A percentile compares a stretch with the other conserved stretches of the same genome.
These are phyloP conservation scores for Martes flavigula DNA, from an alignment of 2,797 vertebrate species.

Conservation along the genomic window DNA sequence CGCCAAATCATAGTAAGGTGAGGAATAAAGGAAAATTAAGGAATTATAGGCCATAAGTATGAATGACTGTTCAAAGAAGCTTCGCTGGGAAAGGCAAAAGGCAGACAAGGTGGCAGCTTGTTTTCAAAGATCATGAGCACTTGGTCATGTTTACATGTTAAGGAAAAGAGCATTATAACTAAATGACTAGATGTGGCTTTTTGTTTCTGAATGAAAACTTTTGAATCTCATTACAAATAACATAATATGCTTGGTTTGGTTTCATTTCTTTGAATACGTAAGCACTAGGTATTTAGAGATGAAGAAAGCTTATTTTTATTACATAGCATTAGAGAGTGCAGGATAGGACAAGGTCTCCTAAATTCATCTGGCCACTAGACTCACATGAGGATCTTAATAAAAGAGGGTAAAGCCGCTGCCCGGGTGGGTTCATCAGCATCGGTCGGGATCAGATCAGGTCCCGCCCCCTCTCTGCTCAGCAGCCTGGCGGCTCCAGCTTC, in stretches of 20 bases:
- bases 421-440: too few species aligned
- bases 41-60: neutral
- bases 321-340: neutral
- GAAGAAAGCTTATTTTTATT: constrained; percentile 17
- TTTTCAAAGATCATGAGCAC: neutral
- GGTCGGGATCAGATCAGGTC: too few species aligned
- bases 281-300: neutral
- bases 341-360: neutral
- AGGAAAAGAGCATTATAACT: neutral
- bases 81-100: neutral
- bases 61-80: neutral
- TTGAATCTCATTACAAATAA: constrained; percentile 13
- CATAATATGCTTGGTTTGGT: neutral
- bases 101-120: neutral
- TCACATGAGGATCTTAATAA: neutral
- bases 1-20: neutral
- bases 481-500: too few species aligned
- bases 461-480: too few species aligned
- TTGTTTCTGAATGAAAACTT: constrained; percentile 21
- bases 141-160: neutral
- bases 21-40: neutral
- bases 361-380: neutral
- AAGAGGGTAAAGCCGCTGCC: too few species aligned
- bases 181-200: neutral
- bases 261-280: constrained; percentile 8